Conservation (phyloP, 2,888 invertebrate species). For the Unio delphinus region DNA sequence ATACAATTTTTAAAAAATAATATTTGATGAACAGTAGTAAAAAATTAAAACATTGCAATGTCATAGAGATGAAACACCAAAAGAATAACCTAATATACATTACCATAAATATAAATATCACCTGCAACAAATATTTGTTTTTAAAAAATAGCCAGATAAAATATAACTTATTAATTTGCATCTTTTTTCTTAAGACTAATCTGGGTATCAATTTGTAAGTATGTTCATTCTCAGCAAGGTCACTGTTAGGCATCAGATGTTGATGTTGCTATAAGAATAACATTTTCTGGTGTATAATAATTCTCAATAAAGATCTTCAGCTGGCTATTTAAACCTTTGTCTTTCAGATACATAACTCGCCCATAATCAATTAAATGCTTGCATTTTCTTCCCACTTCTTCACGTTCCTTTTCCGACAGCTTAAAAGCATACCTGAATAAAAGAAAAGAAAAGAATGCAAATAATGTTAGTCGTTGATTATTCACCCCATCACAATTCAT, state of each 20-base stretch:
- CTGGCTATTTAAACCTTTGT: constrained; percentile 76
- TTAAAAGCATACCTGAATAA: constrained; percentile 43
- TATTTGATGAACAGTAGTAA: too few relatives aligned
- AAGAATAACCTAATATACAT: too few relatives aligned
- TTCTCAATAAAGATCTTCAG: constrained; percentile 80
- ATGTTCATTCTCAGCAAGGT: not conserved
- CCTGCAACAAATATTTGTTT: too few relatives aligned
- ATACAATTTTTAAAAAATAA: too few relatives aligned
- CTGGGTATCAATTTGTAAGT: not conserved
- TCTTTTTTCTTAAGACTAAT: not conserved
- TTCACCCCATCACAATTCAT: not conserved
- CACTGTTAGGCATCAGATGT: not conserved
- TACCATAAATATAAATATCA: too few relatives aligned
- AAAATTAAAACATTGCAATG: too few relatives aligned
- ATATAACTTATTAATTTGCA: not conserved
- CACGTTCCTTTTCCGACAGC: constrained; percentile 73
- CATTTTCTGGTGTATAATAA: constrained; percentile 83
- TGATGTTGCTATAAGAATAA: constrained; percentile 79
- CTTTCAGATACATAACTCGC: constrained; percentile 78
- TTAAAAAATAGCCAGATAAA: too few relatives aligned
- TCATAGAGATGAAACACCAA: too few relatives aligned
- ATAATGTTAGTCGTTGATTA: not conserved
- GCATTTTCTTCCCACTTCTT: constrained; percentile 80
- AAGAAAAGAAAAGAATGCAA: not conserved
- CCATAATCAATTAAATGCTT: constrained; percentile 86